Conservation (phyloP, 1,140 invertebrate species). For the Vanessa tameamea region DNA sequence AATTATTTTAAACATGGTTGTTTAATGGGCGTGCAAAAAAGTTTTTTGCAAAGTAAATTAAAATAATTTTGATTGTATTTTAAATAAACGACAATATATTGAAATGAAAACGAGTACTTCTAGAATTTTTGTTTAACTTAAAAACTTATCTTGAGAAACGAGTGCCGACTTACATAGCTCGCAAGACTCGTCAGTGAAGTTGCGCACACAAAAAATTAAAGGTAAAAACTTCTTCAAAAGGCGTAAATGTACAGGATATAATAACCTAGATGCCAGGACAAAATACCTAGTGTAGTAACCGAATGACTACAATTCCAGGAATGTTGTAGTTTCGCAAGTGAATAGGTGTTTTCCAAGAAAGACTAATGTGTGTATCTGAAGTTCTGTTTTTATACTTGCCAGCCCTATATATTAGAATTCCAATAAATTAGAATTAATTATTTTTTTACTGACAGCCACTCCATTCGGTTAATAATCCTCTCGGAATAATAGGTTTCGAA, state of each 20-base stretch:
- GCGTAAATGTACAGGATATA: constrained; percentile 20
- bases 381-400: neutral
- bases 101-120: neutral
- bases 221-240: constrained; percentile 26
- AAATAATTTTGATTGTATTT: neutral
- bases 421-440: constrained; percentile 19
- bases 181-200: neutral
- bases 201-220: constrained; percentile 12
- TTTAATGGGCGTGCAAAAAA: too few relatives aligned
- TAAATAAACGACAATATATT: neutral
- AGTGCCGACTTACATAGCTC: constrained; percentile 17
- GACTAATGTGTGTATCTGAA: constrained; percentile 13
- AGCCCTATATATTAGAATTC: constrained; percentile 12
- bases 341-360: constrained; percentile 26
- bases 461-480: constrained; percentile 19
- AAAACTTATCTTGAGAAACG: constrained; percentile 17
- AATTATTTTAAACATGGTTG: too few relatives aligned
- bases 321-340: constrained; percentile 24
- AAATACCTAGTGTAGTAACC: constrained; percentile 14
- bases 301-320: constrained; percentile 32
- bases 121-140: neutral
- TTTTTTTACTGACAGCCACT: constrained; percentile 7
- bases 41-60: neutral
- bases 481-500: constrained; percentile 25
- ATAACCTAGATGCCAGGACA: constrained; percentile 34